Conservation (phyloP, 2,113 vertebrate species). For the Merops nubicus region DNA sequence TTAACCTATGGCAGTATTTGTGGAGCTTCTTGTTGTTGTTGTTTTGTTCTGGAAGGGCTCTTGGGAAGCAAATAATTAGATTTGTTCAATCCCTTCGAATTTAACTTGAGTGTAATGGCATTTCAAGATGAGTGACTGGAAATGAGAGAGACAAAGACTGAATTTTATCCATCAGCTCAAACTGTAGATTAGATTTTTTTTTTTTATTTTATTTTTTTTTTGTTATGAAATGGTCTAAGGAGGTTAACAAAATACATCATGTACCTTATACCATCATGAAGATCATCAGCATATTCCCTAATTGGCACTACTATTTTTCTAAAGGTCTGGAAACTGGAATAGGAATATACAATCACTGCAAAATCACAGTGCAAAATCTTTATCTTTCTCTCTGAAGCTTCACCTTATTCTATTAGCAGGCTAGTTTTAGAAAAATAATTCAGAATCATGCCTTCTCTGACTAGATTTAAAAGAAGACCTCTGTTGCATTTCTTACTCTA, state of each 20-base stretch:
- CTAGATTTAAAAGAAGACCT: background rate
- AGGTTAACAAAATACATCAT: background rate
- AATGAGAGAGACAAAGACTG: background rate
- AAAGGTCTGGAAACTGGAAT: background rate
- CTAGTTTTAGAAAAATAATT: background rate
- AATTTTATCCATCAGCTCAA: background rate
- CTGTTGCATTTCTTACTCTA: background rate
- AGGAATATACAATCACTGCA: background rate
- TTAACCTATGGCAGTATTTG: rapidly evolving
- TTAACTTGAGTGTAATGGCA: background rate
- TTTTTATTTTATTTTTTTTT: too few relatives aligned
- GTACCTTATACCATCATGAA: background rate
- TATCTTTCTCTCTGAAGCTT: background rate
- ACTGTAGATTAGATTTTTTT: background rate
- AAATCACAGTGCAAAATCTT: too few relatives aligned
- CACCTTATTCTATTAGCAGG: background rate
- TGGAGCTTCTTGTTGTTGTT: background rate
- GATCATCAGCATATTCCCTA: background rate
- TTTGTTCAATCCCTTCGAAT: background rate
- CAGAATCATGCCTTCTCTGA: background rate
- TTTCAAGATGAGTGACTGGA: background rate
- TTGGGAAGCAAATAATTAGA: background rate
- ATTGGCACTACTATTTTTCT: background rate
- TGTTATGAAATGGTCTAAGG: background rate
- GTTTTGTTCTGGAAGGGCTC: rapidly evolving